phyloP scores from a whole-genome alignment of 30 jellyfish, hydroid and myxozoan genomes.

The Mastigias papua region DNA sequence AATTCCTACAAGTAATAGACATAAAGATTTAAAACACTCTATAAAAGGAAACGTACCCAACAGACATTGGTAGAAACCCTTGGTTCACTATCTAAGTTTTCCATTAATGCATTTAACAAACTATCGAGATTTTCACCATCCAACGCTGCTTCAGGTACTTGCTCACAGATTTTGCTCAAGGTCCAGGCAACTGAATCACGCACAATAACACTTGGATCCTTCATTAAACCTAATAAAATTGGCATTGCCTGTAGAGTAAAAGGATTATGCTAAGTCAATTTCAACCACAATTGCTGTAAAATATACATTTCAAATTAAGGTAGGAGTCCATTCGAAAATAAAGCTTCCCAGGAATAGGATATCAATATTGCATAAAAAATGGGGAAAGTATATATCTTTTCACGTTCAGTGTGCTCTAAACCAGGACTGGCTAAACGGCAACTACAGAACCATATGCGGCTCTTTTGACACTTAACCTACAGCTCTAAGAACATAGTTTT shows the following conservation, averaged over 20 bases:
- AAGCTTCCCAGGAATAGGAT: too few species aligned
- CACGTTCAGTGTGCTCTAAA: too few species aligned
- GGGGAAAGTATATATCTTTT: too few species aligned
- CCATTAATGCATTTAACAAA: constrained; percentile 78
- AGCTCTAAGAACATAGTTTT: too few species aligned
- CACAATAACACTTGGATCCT: constrained; percentile 88
- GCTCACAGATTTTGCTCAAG: constrained; percentile 93
- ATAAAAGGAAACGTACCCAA: constrained; percentile 81
- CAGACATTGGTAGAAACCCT: constrained; percentile 98
- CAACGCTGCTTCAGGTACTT: constrained; percentile 97
- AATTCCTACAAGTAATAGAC: not conserved
- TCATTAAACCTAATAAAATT: constrained; percentile 78
- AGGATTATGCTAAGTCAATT: too few species aligned
- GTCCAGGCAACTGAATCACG: constrained; percentile 99
- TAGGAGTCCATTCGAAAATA: too few species aligned
- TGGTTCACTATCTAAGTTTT: constrained; percentile 95
- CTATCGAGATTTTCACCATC: constrained; percentile 76
- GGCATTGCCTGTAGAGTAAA: constrained; percentile 83
- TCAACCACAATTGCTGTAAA: too few species aligned
- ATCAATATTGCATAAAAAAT: too few species aligned
- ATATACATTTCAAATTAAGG: too few species aligned
- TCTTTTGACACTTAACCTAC: too few species aligned
- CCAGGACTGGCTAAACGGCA: too few species aligned
- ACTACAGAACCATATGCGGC: too few species aligned
- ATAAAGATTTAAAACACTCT: not conserved